Conservation (phyloP, 1,140 invertebrate genomes). For the Drosophila prosaltans region DNA sequence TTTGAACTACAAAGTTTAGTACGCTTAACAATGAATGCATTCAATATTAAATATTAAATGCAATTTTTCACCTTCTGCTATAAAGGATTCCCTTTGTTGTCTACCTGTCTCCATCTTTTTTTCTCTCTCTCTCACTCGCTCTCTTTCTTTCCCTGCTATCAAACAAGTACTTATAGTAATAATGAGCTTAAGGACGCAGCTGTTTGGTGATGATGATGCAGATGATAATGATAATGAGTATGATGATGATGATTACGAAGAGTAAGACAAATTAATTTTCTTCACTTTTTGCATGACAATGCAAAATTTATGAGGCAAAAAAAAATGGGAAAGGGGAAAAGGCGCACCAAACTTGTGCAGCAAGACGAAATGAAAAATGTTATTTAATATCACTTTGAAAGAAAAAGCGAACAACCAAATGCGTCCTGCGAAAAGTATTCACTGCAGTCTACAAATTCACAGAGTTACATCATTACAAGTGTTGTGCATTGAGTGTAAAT, state of each 20-base stretch:
- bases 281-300: constrained; percentile 57
- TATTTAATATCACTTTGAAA: constrained; percentile 39
- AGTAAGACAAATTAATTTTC: constrained; percentile 58
- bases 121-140: background rate
- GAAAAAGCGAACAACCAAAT: constrained; percentile 51
- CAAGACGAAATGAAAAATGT: constrained; percentile 35
- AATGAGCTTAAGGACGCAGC: constrained; percentile 2
- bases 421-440: constrained; percentile 7
- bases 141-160: background rate
- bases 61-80: constrained; percentile 6
- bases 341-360: constrained; percentile 17
- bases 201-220: constrained; percentile 17
- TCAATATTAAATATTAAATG: constrained; percentile 6
- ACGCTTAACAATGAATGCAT: background rate
- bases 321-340: constrained; percentile 18
- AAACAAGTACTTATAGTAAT: constrained; percentile 5
- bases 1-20: background rate
- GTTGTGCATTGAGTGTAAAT: background rate
- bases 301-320: constrained; percentile 55
- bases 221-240: background rate
- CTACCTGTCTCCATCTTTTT: background rate
- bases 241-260: constrained; percentile 24
- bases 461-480: background rate
- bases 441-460: background rate
- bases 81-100: constrained; percentile 11